Conservation (phyloP, 2,888 invertebrate genomes). For the Pseudoips prasinana region DNA sequence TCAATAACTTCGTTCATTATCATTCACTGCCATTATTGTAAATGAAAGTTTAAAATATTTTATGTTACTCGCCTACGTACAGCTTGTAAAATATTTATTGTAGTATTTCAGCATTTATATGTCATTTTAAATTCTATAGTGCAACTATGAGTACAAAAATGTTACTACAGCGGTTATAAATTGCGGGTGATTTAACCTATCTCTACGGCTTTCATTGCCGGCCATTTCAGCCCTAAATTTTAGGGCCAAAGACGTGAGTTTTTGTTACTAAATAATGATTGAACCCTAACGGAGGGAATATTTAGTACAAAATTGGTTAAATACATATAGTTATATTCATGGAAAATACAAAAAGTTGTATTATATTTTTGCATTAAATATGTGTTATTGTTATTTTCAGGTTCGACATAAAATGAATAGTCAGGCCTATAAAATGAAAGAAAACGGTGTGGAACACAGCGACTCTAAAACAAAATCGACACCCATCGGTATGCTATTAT, state of each 20-base stretch:
- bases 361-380: too few relatives aligned
- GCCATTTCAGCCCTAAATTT: slow-evolving; percentile 22
- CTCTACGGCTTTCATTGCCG: slow-evolving; percentile 22
- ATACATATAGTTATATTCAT: too few relatives aligned
- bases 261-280: background rate
- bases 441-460: slow-evolving; percentile 47
- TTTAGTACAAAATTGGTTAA: background rate
- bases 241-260: slow-evolving; percentile 17
- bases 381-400: slow-evolving; percentile 15
- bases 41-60: slow-evolving; percentile 16
- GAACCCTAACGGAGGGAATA: too few relatives aligned
- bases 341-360: too few relatives aligned
- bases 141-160: background rate
- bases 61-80: slow-evolving; percentile 4
- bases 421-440: slow-evolving; percentile 62
- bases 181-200: slow-evolving; percentile 25
- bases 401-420: slow-evolving; percentile 48
- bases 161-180: slow-evolving; percentile 16
- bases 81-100: slow-evolving; percentile 1
- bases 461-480: slow-evolving; percentile 67
- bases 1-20: slow-evolving; percentile 18
- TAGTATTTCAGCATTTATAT: background rate
- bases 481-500: slow-evolving; percentile 69
- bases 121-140: too few relatives aligned
- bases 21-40: slow-evolving; percentile 22